Conservation (phyloP, 2,888 invertebrate genomes). For the Caenorhabditis drosophilae region DNA sequence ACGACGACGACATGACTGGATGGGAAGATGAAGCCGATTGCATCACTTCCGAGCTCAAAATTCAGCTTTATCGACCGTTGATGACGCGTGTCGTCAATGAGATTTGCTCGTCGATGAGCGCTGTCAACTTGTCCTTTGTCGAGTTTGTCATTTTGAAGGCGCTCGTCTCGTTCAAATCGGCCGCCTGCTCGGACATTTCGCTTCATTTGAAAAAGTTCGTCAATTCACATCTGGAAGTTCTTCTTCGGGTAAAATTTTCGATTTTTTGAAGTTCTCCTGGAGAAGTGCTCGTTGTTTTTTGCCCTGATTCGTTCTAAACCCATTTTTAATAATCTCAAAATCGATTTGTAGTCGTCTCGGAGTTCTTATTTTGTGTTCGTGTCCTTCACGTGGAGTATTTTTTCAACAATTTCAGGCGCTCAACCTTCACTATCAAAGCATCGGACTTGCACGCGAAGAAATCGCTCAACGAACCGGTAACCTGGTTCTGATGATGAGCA, state of each 20-base stretch:
- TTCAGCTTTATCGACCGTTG: slow-evolving; percentile 52
- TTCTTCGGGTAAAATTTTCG: slow-evolving; percentile 13
- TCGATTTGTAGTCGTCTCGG: too few relatives aligned
- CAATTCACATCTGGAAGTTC: slow-evolving; percentile 37
- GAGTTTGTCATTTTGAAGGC: slow-evolving; percentile 53
- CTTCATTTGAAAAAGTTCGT: slow-evolving; percentile 39
- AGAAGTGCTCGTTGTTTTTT: too few relatives aligned
- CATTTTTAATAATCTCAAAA: too few relatives aligned
- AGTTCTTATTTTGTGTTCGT: too few relatives aligned
- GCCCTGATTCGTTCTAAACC: too few relatives aligned
- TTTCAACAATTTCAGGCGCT: slow-evolving; percentile 41
- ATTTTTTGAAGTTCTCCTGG: too few relatives aligned
- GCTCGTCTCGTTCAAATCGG: slow-evolving; percentile 49
- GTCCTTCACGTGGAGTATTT: too few relatives aligned
- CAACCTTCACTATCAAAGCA: slow-evolving; percentile 36
- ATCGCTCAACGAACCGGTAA: slow-evolving; percentile 54
- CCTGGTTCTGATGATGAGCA: slow-evolving; percentile 51
- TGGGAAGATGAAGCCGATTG: slow-evolving; percentile 51
- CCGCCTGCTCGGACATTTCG: slow-evolving; percentile 47
- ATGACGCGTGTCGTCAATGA: slow-evolving; percentile 48
- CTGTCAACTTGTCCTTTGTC: slow-evolving; percentile 38
- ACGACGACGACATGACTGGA: slow-evolving; percentile 41
- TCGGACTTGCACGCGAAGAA: slow-evolving; percentile 25
- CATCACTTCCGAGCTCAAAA: slow-evolving; percentile 49
- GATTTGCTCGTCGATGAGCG: slow-evolving; percentile 44